Evolutionary conservation across 1,140 invertebrate species (phyloP), one percentile per base, ranked within the genome.

Genomic region (Tyrophagus putrescentiae): DNA sequence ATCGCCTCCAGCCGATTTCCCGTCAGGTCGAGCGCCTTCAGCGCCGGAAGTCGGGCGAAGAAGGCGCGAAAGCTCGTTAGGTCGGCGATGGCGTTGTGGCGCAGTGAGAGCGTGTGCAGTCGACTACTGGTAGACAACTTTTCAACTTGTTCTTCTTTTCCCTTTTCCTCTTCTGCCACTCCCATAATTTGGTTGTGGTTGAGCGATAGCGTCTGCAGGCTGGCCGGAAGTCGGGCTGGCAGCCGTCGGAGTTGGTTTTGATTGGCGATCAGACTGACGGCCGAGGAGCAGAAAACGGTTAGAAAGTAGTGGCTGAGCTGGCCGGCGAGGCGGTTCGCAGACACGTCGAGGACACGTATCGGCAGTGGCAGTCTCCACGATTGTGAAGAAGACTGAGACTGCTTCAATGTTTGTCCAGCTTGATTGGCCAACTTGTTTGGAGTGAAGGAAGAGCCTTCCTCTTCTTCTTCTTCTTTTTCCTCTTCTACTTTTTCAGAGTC

Each of bases 1-100:
- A 92, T 72, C 65, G 84, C 82, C 33, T 80, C 78, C 23, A 92
- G 77, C 6, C 76, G 71, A 71, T 92, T 92, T 64, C 79, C 77
- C 48, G 82, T 84, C 1, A 92, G 70, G 69, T 92, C 85, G 13
- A 92, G 68, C 57, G 83, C 78, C 70, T 89, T 86, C 11, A 91
- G 70, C 33, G 77, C 79, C 45, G 78, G 74, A 16, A 88, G 67
- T 16, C 81, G 81, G 3, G 57, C 58, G 39, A 73, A 69, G 23
- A 84, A 80, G 3, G 11, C n/a, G 9, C 33, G 13, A 45, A 59
- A 59, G 82, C 79, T 65, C 80, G 80, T 65, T 80, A 78, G 33
- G 89, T 69, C 9, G 76, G 72, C 62, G 78, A 77, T 48, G 3
- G 3, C 16, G 29, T 59, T 59, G 34, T 45, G 1, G 4, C 39